Evolutionary conservation across 2,888 invertebrate species (phyloP).

Genomic region (Ethmia dodecea): DNA sequence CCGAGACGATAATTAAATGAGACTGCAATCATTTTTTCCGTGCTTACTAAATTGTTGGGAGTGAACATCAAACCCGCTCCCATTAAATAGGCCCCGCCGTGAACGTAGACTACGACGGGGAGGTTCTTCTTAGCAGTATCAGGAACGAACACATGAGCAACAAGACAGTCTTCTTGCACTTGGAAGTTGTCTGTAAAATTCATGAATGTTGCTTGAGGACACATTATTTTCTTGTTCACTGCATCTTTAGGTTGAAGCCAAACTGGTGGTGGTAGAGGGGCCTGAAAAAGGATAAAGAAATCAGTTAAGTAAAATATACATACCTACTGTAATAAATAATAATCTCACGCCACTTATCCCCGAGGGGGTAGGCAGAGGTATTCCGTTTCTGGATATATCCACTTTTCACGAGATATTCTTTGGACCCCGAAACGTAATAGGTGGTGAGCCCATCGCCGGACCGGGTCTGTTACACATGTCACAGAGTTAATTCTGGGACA

Average conservation of each 20-base stretch:
- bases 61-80: conserved; percentile 20
- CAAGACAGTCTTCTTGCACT: conserved; percentile 43
- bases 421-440: no score
- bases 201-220: conserved; percentile 23
- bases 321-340: no score
- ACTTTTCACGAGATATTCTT: no score
- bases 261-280: conserved; percentile 31
- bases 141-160: conserved; percentile 45
- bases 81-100: conserved; percentile 30
- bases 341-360: no score
- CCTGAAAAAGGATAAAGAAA: conserved; percentile 29
- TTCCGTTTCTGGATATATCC: no score
- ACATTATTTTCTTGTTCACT: conserved; percentile 24
- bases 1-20: conserved; percentile 36
- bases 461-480: no score
- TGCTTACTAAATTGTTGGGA: conserved; percentile 20
- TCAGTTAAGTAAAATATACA: no score
- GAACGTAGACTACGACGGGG: conserved; percentile 30
- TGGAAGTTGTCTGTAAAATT: neutral
- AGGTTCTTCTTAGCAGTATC: conserved; percentile 31
- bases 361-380: no score
- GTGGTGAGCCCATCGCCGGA: no score
- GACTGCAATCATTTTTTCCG: conserved; percentile 25
- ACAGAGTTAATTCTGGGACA: no score
- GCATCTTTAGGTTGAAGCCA: conserved; percentile 30